Conservation (phyloP, 2,888 invertebrate species). For the Synanthedon andrenaeformis region DNA sequence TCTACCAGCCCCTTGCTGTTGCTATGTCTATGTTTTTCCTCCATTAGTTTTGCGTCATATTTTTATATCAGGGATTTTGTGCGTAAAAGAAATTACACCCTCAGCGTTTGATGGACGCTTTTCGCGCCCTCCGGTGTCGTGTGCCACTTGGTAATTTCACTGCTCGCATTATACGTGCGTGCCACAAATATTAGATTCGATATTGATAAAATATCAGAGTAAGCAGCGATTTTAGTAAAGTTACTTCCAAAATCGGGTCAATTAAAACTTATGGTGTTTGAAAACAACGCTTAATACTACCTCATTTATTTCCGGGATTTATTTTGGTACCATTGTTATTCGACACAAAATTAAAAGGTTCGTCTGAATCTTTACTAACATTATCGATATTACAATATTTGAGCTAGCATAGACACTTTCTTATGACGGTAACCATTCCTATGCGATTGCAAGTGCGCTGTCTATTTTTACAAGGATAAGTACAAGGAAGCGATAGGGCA, state of each 20-base stretch:
- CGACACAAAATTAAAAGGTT: too few species aligned
- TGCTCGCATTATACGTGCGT: slow-evolving; percentile 22
- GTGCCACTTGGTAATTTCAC: slow-evolving; percentile 22
- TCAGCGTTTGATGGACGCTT: slow-evolving; percentile 20
- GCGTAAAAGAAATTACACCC: slow-evolving; percentile 15
- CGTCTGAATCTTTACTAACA: too few species aligned
- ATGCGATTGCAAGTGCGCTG: too few species aligned
- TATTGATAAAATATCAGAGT: slow-evolving; percentile 18
- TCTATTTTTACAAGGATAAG: too few species aligned
- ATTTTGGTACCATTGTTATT: neutral
- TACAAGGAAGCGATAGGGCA: too few species aligned
- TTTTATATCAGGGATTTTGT: neutral
- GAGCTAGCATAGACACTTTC: too few species aligned
- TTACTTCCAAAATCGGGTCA: neutral
- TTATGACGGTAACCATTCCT: too few species aligned
- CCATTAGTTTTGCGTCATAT: too few species aligned
- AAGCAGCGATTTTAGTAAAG: neutral
- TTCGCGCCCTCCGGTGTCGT: slow-evolving; percentile 21
- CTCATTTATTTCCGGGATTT: neutral
- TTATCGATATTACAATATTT: too few species aligned
- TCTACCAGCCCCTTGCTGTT: too few species aligned
- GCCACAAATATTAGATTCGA: slow-evolving; percentile 25
- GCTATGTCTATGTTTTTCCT: too few species aligned
- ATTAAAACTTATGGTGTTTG: neutral
- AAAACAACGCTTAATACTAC: neutral